A percentile compares a stretch with the other conserved stretches of the same genome.
Conservation (phyloP, 2,888 invertebrate genomes). For the Pseudolycoriella hygida region DNA sequence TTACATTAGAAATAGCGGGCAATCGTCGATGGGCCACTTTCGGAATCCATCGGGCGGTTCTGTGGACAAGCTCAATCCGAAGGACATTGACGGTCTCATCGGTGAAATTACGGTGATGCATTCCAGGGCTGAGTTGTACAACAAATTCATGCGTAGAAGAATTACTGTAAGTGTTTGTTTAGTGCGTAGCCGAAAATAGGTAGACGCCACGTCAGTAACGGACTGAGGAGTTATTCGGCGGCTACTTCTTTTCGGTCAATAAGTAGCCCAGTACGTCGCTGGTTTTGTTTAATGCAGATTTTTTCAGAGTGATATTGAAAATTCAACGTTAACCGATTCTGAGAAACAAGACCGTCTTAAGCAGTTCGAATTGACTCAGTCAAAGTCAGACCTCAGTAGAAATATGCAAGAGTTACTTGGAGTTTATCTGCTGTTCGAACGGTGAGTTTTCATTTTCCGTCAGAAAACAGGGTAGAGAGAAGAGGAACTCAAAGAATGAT, state of each 20-base stretch:
- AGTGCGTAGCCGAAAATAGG: too few species aligned
- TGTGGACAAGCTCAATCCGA: constrained; percentile 50
- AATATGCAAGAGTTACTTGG: constrained; percentile 71
- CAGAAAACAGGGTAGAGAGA: too few species aligned
- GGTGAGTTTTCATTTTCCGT: constrained; percentile 26
- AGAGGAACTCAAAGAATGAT: too few species aligned
- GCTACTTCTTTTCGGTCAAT: too few species aligned
- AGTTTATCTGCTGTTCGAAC: constrained; percentile 79
- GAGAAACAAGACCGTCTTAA: constrained; percentile 30
- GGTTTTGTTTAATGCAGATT: neutral
- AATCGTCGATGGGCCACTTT: constrained; percentile 21
- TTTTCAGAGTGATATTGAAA: constrained; percentile 42
- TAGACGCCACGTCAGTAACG: too few species aligned
- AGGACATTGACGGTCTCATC: constrained; percentile 70
- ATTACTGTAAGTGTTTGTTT: constrained; percentile 36
- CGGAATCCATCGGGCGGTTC: constrained; percentile 23
- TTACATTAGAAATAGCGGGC: constrained; percentile 26
- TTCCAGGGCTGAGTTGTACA: constrained; percentile 77
- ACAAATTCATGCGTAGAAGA: constrained; percentile 67
- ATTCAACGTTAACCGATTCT: constrained; percentile 33
- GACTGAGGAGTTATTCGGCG: too few species aligned
- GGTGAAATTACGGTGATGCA: constrained; percentile 85
- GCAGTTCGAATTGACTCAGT: constrained; percentile 45
- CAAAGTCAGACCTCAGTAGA: constrained; percentile 52
- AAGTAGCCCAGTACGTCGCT: too few species aligned